phyloP scores from a whole-genome alignment of 2,888 invertebrate species.

The Epirrhoe tristata region DNA sequence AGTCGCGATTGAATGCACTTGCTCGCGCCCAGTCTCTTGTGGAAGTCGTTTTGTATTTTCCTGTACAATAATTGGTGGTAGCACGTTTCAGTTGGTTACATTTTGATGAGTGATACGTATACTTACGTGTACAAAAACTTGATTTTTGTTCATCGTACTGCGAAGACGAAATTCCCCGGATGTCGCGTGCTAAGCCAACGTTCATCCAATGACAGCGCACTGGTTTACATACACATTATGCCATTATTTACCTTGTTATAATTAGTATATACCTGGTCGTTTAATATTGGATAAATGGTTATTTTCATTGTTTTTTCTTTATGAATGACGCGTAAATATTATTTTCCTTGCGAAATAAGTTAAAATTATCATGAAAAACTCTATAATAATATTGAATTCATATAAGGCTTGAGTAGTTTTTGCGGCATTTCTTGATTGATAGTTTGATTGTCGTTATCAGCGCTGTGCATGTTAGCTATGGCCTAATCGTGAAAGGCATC shows the following conservation, averaged over 20 bases:
- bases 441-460: constrained; percentile 45
- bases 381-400: not conserved
- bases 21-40: constrained; percentile 40
- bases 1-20: constrained; percentile 53
- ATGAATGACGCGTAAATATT: not conserved
- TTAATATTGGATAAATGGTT: not conserved
- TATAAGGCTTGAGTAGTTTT: constrained; percentile 13
- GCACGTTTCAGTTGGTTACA: constrained; percentile 46
- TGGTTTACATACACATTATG: constrained; percentile 50
- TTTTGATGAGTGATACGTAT: constrained; percentile 47
- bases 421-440: constrained; percentile 46
- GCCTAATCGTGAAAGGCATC: constrained; percentile 58
- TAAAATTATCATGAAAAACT: not conserved
- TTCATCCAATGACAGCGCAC: constrained; percentile 55
- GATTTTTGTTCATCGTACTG: constrained; percentile 46
- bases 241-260: constrained; percentile 45
- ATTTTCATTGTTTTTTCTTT: not conserved
- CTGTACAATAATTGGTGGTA: constrained; percentile 28
- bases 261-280: constrained; percentile 21
- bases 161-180: constrained; percentile 44
- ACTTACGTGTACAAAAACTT: constrained; percentile 42
- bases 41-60: constrained; percentile 31
- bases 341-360: not conserved
- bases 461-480: constrained; percentile 44
- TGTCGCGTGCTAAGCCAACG: constrained; percentile 56